Conservation (phyloP, 1,140 invertebrate genomes). For the Onthophagus taurus region DNA sequence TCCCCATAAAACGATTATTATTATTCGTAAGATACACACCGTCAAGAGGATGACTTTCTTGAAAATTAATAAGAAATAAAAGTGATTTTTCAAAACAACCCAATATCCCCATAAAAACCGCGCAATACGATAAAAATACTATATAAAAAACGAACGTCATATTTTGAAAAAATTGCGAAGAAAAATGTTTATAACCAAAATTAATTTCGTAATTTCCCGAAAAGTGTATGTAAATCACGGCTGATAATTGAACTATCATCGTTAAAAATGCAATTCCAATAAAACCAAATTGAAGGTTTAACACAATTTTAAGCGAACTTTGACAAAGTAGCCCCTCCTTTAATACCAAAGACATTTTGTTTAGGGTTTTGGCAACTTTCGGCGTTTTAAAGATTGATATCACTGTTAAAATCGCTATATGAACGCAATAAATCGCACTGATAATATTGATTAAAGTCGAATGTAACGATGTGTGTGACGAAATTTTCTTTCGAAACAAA, state of each 20-base stretch:
- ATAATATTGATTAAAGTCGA: constrained; percentile 23
- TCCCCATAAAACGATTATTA: constrained; percentile 20
- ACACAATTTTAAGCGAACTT: constrained; percentile 16
- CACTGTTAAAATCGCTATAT: constrained; percentile 17
- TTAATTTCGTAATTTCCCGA: constrained; percentile 20
- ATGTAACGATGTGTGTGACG: too few species aligned
- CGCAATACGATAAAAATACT: constrained; percentile 19
- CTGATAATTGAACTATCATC: constrained; percentile 4
- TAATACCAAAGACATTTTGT: constrained; percentile 18
- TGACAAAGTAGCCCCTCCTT: constrained; percentile 24
- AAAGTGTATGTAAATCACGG: constrained; percentile 20
- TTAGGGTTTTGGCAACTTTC: constrained; percentile 21
- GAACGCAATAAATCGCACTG: constrained; percentile 23
- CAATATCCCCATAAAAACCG: constrained; percentile 23
- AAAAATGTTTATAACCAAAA: constrained; percentile 19
- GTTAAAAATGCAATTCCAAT: constrained; percentile 6
- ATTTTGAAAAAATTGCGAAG: constrained; percentile 21
- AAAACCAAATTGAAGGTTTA: constrained; percentile 19
- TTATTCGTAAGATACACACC: constrained; percentile 27
- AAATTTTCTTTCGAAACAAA: constrained; percentile 13
- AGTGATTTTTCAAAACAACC: constrained; percentile 31
- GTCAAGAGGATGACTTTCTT: too few species aligned
- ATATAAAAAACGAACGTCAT: constrained; percentile 23
- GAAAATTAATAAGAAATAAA: too few species aligned
- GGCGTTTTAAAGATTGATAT: constrained; percentile 18